These are phyloP conservation scores for Chroicocephalus ridibundus DNA, from an alignment of 2,113 vertebrate species.

Conservation along the genomic window DNA sequence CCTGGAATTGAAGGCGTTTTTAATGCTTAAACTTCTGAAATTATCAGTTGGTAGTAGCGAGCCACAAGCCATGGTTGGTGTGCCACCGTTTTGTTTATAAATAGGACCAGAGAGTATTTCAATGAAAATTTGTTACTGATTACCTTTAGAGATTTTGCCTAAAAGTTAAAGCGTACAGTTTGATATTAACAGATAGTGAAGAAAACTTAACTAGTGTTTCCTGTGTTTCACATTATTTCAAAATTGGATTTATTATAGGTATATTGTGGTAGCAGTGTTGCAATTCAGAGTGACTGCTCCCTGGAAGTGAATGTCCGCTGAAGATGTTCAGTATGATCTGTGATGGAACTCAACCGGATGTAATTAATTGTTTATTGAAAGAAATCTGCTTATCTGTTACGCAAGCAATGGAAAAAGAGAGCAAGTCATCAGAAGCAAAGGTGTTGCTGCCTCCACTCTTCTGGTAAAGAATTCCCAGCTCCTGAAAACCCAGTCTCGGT, in stretches of 20 bases:
- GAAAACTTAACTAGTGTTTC: background rate
- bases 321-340: background rate
- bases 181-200: background rate
- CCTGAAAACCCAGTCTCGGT: background rate
- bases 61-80: background rate
- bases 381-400: background rate
- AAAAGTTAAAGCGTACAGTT: background rate
- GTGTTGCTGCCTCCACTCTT: background rate
- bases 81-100: background rate
- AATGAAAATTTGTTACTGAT: background rate
- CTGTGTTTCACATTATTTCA: background rate
- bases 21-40: background rate
- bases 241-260: background rate
- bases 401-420: background rate
- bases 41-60: background rate
- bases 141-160: background rate
- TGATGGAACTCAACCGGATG: background rate
- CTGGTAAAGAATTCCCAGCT: background rate
- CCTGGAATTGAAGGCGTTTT: background rate
- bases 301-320: background rate
- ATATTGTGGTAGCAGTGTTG: background rate
- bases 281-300: background rate
- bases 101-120: background rate
- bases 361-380: background rate
- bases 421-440: background rate